Base-by-base conservation (phyloP, 1,140 invertebrate species). In the Halictus rubicundus region DNA sequence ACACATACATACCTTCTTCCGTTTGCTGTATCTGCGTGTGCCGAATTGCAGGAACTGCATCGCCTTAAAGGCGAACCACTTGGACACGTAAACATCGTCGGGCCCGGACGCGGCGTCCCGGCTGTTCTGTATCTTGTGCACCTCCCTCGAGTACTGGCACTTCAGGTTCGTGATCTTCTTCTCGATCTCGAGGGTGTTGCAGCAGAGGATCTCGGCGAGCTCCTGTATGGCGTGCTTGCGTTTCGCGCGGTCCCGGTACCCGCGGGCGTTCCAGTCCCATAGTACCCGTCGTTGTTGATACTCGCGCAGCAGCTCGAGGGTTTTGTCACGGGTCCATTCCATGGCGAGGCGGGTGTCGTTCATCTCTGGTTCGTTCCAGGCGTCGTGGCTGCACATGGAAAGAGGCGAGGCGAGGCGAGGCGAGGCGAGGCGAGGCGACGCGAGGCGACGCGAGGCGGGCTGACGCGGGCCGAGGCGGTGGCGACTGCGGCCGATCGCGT, bases 121-220 rank as follows among this genome's bases (percentile, higher is more conserved):
- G 74, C 88, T 90, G 25, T 85, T 88, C 61, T 90, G 88, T 74
- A 89, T 89, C 78, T 93, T 94, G 61, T 94, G 93, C 69, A 93
- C 92, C 79, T 94, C 93, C 19, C 93, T 90, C 12, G 93, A 85
- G 68, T 93, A 94, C 21, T 94, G 93, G 19, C 93, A 93, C 9
- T 94, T 90, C 39, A 94, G 82, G 16, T 93, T 93, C 8, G 93
- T 94, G 86, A 94, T 93, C 60, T 94, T 94, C 42, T 93, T 93
- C 78, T 94, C 93, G 27, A 94, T 89, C 74, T 94, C 93, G 14
- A 92, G 91, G 46, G 90, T 93, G 81, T 92, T 93, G 83, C 92
- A 94, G 25, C 91, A 88, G 32, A 94, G 92, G 5, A 91, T 89
- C 23, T 93, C 92, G 23, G 93, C 93, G 0, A 94, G 90, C 32